Conservation (phyloP, 2,888 invertebrate species). For the Nephrocerus scutellatus region DNA sequence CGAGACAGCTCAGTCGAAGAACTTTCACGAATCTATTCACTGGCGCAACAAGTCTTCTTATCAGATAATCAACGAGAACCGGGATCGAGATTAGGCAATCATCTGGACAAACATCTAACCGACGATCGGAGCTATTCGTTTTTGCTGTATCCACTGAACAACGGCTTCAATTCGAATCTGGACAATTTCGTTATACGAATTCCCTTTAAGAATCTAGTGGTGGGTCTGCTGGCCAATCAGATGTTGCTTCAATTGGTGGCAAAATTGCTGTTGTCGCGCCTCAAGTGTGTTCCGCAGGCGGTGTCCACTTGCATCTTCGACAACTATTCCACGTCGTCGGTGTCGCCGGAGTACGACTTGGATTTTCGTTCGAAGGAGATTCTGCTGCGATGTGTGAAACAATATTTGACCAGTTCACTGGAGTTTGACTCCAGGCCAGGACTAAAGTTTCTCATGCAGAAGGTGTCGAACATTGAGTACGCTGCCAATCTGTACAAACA, state of each 20-base stretch:
- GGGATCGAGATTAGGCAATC: constrained; percentile 19
- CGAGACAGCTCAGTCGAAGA: constrained; percentile 80
- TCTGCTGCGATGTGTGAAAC: constrained; percentile 69
- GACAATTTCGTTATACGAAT: constrained; percentile 76
- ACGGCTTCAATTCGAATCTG: constrained; percentile 62
- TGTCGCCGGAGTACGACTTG: constrained; percentile 44
- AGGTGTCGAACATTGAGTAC: constrained; percentile 77
- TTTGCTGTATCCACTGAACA: constrained; percentile 72
- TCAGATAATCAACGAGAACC: constrained; percentile 51
- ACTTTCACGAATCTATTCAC: constrained; percentile 74
- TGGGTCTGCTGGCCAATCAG: constrained; percentile 86
- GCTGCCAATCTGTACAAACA: constrained; percentile 89
- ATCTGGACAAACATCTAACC: constrained; percentile 50
- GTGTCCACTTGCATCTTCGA: constrained; percentile 48
- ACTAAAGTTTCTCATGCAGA: constrained; percentile 87
- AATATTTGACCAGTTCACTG: constrained; percentile 73
- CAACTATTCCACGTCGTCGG: constrained; percentile 47
- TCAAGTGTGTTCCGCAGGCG: constrained; percentile 57
- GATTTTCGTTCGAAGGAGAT: constrained; percentile 54
- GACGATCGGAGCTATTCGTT: constrained; percentile 87
- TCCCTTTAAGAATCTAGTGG: constrained; percentile 78
- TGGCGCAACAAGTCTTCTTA: constrained; percentile 83
- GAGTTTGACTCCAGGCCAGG: constrained; percentile 88
- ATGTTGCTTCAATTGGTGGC: constrained; percentile 87
- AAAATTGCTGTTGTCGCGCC: constrained; percentile 73